Evolutionary conservation across 37 sponge, comb jelly and placozoan species (phyloP).

Genomic region (Spongilla lacustris): DNA sequence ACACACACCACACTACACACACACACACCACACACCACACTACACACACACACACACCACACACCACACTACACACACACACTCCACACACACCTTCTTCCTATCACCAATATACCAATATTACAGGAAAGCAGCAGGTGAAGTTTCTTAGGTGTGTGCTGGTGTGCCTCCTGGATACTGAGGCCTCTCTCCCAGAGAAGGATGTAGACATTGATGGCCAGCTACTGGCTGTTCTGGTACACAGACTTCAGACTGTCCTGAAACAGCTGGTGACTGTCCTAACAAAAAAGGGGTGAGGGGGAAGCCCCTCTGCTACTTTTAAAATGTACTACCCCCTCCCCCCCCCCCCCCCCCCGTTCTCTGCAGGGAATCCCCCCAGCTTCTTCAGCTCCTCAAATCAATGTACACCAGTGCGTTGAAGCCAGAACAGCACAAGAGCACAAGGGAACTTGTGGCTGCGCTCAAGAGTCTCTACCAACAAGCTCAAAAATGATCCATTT

Average conservation of each 20-base stretch:
- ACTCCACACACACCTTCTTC: too few relatives aligned
- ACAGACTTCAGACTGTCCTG: constrained; percentile 28
- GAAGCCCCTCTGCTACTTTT: not conserved
- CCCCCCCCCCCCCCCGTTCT: not conserved
- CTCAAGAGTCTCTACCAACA: not conserved
- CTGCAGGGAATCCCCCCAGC: not conserved
- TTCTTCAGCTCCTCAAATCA: constrained; percentile 5
- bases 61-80: too few relatives aligned
- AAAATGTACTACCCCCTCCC: not conserved
- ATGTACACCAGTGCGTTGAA: constrained; percentile 19
- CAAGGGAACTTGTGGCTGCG: not conserved
- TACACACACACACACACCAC: too few relatives aligned
- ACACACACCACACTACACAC: not conserved
- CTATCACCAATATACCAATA: too few relatives aligned
- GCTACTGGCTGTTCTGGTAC: constrained; percentile 1
- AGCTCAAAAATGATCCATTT: not conserved
- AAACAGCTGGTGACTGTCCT: constrained; percentile 30
- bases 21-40: not conserved
- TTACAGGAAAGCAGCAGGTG: not conserved
- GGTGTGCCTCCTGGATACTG: not conserved
- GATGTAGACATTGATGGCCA: not conserved
- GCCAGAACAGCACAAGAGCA: not conserved
- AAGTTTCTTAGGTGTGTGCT: not conserved
- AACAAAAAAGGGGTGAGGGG: constrained; percentile 24
- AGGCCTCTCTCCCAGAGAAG: not conserved